phyloP scores from a whole-genome alignment of 2,888 invertebrate genomes.

The Spilosoma lubricipeda region DNA sequence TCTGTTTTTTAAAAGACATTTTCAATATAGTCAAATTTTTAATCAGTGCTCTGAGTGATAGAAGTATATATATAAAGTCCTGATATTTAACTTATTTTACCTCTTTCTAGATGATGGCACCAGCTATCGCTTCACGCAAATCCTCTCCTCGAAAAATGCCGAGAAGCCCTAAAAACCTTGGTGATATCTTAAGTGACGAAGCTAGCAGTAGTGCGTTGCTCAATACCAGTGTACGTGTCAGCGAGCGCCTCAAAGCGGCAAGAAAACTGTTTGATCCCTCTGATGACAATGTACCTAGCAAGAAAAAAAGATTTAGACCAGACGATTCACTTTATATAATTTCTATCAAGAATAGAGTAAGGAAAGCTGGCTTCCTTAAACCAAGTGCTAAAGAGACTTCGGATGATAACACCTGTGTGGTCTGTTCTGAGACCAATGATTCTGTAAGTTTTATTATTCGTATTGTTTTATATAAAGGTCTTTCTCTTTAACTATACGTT shows the following conservation, averaged over 20 bases:
- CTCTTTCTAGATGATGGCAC: conserved; percentile 78
- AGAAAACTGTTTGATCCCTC: conserved; percentile 95
- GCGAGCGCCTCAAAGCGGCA: conserved; percentile 90
- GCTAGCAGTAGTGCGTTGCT: conserved; percentile 63
- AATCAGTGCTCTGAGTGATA: background rate
- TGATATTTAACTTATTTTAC: background rate
- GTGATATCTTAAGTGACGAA: conserved; percentile 65
- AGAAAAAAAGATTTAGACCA: conserved; percentile 89
- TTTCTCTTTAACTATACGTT: too few relatives aligned
- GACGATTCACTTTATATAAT: conserved; percentile 87
- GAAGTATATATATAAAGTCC: background rate
- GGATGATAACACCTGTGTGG: conserved; percentile 94
- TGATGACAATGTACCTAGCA: conserved; percentile 91
- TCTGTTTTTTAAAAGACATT: too few relatives aligned
- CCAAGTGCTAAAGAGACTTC: conserved; percentile 72
- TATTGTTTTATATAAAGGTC: background rate
- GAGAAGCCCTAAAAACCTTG: conserved; percentile 78
- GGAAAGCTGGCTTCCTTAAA: conserved; percentile 65
- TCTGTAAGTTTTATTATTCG: conserved; percentile 84
- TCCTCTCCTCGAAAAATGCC: conserved; percentile 82
- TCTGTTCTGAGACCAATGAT: conserved; percentile 92
- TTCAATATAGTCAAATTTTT: too few relatives aligned
- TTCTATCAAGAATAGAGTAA: conserved; percentile 83
- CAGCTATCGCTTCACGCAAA: conserved; percentile 82
- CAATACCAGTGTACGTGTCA: conserved; percentile 83